phyloP scores from a whole-genome alignment of 2,797 vertebrate genomes.

The Cynodonichthys magdalenae region DNA sequence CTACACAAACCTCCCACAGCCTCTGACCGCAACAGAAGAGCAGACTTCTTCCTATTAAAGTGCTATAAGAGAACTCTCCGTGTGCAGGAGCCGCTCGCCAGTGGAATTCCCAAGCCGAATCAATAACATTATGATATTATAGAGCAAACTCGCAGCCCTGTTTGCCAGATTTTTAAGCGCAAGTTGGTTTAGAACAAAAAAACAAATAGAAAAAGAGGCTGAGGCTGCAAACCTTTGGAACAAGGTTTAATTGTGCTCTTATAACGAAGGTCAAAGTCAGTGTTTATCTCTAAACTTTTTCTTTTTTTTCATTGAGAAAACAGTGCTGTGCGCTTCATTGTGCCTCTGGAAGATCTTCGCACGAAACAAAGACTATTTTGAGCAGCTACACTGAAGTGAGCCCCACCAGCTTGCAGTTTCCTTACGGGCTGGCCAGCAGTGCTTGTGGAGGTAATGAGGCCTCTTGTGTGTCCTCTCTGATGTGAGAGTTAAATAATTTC shows the following conservation, averaged over 20 bases:
- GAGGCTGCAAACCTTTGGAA: constrained; percentile 27
- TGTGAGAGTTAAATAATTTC: constrained; percentile 79
- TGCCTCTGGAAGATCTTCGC: constrained; percentile 13
- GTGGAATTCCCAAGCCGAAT: constrained; percentile 64
- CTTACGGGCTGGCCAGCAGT: constrained; percentile 42
- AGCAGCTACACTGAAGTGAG: constrained; percentile 6
- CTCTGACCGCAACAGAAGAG: constrained; percentile 58
- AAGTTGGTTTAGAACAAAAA: constrained; percentile 10
- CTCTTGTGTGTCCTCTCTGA: constrained; percentile 80
- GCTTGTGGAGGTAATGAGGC: constrained; percentile 72
- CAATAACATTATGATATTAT: constrained; percentile 67
- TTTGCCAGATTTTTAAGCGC: constrained; percentile 61
- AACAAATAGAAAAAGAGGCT: constrained; percentile 27
- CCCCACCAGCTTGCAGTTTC: constrained; percentile 33
- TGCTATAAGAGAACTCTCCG: constrained; percentile 35
- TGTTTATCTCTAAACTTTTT: constrained; percentile 11
- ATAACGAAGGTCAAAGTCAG: constrained; percentile 9
- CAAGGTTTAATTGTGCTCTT: constrained; percentile 15
- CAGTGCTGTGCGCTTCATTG: neutral
- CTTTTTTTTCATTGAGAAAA: neutral
- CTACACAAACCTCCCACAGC: constrained; percentile 66
- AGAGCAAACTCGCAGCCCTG: constrained; percentile 42
- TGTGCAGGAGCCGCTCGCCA: constrained; percentile 32
- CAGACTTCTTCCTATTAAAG: constrained; percentile 39
- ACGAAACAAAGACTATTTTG: constrained; percentile 23